phyloP scores from a whole-genome alignment of 2,888 invertebrate species.

The Agelastica alni region DNA sequence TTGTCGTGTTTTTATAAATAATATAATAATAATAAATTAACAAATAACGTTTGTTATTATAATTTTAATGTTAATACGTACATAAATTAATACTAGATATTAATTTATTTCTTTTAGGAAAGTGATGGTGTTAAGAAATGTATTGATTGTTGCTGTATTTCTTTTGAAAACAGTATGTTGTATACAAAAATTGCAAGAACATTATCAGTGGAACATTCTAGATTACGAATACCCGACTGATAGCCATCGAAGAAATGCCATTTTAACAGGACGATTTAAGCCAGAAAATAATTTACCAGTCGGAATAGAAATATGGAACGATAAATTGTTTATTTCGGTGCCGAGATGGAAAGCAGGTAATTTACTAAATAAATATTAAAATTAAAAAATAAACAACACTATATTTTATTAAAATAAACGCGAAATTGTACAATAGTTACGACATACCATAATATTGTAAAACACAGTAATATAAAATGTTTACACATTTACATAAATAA shows the following conservation, averaged over 20 bases:
- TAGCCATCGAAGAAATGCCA: constrained; percentile 65
- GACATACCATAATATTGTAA: no score
- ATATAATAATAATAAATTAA: not conserved
- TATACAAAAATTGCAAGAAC: constrained; percentile 34
- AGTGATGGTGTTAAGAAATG: constrained; percentile 3
- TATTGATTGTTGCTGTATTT: not conserved
- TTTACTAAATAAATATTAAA: constrained; percentile 31
- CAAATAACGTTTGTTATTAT: no score
- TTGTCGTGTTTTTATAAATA: no score
- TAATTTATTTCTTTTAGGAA: not conserved
- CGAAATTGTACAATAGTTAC: no score
- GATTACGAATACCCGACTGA: constrained; percentile 77
- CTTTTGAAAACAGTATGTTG: constrained; percentile 1
- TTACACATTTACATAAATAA: no score
- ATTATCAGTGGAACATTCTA: constrained; percentile 73
- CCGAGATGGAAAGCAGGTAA: constrained; percentile 81
- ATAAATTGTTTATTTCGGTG: constrained; percentile 81
- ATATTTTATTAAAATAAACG: no score
- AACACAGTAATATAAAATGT: no score
- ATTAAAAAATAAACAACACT: not conserved
- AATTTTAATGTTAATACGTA: no score
- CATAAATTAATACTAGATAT: not conserved
- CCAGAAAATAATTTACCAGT: constrained; percentile 82
- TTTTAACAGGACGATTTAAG: constrained; percentile 67
- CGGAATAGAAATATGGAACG: constrained; percentile 79